A percentile compares a stretch with the other conserved stretches of the same genome.
Evolutionary conservation across 2,113 vertebrate genomes (phyloP).

Genomic region (Colossoma macropomum): DNA sequence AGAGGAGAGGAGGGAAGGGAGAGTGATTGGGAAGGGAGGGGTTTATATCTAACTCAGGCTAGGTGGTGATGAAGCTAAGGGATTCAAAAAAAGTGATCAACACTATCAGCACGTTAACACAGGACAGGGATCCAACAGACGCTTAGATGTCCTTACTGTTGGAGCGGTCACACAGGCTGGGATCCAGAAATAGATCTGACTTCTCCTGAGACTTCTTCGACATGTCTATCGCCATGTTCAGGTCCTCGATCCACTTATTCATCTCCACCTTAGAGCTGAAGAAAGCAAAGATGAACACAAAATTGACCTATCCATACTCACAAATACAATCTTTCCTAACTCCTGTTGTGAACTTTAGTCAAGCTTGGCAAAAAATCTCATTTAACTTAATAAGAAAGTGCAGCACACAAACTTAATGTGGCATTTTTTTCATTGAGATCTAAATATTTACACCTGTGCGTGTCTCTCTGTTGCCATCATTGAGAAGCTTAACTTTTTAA

Average conservation of each 20-base stretch:
- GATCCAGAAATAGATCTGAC: slow-evolving; percentile 75
- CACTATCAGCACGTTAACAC: neutral
- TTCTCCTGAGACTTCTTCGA: slow-evolving; percentile 84
- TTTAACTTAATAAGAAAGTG: too few species aligned
- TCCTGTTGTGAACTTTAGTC: too few species aligned
- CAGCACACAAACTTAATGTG: too few species aligned
- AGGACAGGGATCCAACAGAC: slow-evolving; percentile 67
- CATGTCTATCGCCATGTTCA: slow-evolving; percentile 87
- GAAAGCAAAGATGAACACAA: neutral
- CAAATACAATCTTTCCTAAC: too few species aligned
- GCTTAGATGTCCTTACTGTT: slow-evolving; percentile 81
- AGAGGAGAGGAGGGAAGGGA: slow-evolving; percentile 41
- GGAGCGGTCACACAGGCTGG: slow-evolving; percentile 68
- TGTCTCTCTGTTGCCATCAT: too few species aligned
- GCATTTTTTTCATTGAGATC: too few species aligned
- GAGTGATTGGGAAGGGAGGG: slow-evolving; percentile 20
- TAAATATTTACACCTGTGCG: too few species aligned
- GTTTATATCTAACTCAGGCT: slow-evolving; percentile 38
- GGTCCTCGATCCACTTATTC: slow-evolving; percentile 92
- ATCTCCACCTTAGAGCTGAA: slow-evolving; percentile 90
- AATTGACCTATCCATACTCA: too few species aligned
- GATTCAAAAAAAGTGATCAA: neutral
- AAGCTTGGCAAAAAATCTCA: too few species aligned
- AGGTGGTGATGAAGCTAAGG: slow-evolving; percentile 3
- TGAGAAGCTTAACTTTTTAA: too few species aligned